phyloP scores from a whole-genome alignment of 1,140 invertebrate genomes.

The Reticulitermes speratus region DNA sequence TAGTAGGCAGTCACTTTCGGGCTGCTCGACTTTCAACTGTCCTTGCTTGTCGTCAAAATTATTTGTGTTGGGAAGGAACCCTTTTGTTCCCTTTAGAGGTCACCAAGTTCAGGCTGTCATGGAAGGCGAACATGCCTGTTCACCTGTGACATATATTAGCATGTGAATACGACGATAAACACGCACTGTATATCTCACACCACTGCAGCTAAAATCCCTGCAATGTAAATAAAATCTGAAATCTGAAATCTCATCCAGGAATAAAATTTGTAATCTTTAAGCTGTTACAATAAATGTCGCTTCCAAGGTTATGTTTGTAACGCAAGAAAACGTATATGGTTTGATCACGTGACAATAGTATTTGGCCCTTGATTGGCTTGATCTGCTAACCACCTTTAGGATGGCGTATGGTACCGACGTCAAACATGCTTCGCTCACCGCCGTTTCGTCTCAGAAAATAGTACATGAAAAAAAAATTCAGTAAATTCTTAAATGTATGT shows the following conservation, averaged over 20 bases:
- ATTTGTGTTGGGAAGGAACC: background rate
- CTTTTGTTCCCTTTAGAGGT: background rate
- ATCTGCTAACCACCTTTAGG: background rate
- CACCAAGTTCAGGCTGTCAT: background rate
- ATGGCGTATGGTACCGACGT: too few relatives aligned
- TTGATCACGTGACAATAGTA: background rate
- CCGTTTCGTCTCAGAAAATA: too few relatives aligned
- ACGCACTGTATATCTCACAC: background rate
- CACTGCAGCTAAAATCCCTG: background rate
- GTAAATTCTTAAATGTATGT: too few relatives aligned
- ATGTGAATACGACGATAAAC: background rate
- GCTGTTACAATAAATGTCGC: background rate
- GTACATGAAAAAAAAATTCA: too few relatives aligned
- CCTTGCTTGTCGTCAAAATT: slow-evolving; percentile 14
- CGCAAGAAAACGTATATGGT: background rate
- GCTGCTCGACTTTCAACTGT: slow-evolving; percentile 9
- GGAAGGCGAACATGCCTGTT: background rate
- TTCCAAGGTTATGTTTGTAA: background rate
- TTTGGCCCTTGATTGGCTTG: background rate
- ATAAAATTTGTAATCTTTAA: background rate
- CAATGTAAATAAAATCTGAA: background rate
- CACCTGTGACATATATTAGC: background rate
- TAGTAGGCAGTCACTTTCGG: background rate
- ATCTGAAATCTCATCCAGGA: background rate
- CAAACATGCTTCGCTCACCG: too few relatives aligned